phyloP scores from a whole-genome alignment of 2,113 vertebrate genomes.

The Malurus alboscapulatus region DNA sequence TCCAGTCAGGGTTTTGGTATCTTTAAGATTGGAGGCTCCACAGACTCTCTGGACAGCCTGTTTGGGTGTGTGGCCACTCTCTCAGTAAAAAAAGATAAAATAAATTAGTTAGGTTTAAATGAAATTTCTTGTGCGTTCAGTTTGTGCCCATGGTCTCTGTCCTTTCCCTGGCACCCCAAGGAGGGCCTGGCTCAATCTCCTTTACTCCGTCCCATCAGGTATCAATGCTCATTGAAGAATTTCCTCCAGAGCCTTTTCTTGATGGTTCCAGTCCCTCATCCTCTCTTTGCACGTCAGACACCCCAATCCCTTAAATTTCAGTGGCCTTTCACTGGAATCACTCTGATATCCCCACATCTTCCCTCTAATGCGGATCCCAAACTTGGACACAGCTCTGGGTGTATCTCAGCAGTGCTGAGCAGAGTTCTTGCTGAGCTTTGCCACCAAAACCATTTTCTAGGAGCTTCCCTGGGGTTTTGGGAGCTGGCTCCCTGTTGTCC shows the following conservation, averaged over 20 bases:
- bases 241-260: not conserved
- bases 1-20: not conserved
- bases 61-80: not conserved
- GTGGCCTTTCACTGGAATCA: not conserved
- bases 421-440: not conserved
- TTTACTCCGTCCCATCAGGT: not conserved
- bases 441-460: not conserved
- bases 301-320: not conserved
- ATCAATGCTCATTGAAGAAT: not conserved
- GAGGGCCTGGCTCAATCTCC: not conserved
- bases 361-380: not conserved
- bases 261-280: not conserved
- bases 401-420: not conserved
- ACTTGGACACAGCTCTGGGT: not conserved
- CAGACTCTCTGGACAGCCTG: not conserved
- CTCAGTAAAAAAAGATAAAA: not conserved
- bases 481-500: fast-evolving
- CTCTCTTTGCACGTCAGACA: not conserved
- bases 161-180: not conserved
- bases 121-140: not conserved
- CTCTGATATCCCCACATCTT: not conserved
- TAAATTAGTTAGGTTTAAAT: not conserved
- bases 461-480: not conserved
- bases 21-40: not conserved
- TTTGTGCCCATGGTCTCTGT: not conserved